Evolutionary conservation across 2,113 vertebrate genomes (phyloP), one percentile per base, ranked within the genome.

Genomic region (Pomatorhinus ruficollis): DNA sequence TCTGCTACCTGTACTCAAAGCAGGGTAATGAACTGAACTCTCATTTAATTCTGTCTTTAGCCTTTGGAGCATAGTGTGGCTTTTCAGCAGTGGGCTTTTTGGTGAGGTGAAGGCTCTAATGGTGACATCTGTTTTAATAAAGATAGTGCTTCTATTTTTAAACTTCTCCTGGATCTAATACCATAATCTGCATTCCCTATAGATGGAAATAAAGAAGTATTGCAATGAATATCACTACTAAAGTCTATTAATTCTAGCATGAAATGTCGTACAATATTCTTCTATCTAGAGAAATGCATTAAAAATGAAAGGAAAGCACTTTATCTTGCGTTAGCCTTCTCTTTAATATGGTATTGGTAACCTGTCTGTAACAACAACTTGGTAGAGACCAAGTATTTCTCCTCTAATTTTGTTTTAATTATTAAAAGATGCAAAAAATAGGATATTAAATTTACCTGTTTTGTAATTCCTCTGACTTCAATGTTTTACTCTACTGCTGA

Each of bases 371-470:
- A 92, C 15, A 93, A 30, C 44, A 94, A 47, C 14, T 18, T 15
- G 35, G 71, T 47, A 66, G 21, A 84, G 59, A 97, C 40, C 66
- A 89, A 90, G 74, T 70, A 45, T 64, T 71, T 83, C 37, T 61
- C 47, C 56, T 90, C 89, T 37, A n/a, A 25, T 95, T 96, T 93
- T 80, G 27, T 85, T 97, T 85, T 86, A 45, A 76, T 27, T 45
- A 53, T 72, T 93, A 82, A 86, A 90, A 95, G 50, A 76, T 3
- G 15, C 8, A 91, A 77, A 90, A 39, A 7, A 60, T 2, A 76
- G 37, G 17, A 31, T 80, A 6, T 11, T 70, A 92, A 74, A 93
- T 83, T 80, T 86, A 37, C 22, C 49, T 39, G 22, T 3, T 80
- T 91, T 86, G 30, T 77, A 70, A 83, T n/a, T 92, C n/a, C 18